Conservation (phyloP, 2,797 vertebrate species). For the Philypnodon macrostomus region DNA sequence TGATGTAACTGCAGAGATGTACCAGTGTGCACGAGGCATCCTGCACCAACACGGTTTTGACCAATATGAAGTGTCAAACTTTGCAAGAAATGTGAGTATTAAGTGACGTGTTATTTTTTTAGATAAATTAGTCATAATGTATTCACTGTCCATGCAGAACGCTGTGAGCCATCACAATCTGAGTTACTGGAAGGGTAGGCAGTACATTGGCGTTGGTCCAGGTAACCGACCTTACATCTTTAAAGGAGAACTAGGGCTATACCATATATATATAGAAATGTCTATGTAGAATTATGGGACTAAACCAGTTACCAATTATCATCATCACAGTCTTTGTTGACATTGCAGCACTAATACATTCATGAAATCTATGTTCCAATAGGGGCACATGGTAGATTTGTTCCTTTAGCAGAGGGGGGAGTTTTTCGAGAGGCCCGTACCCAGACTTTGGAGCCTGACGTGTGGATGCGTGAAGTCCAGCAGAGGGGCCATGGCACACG, state of each 20-base stretch:
- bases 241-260: too few relatives aligned
- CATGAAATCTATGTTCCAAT: neutral
- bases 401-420: slow-evolving; percentile 62
- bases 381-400: slow-evolving; percentile 90
- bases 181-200: slow-evolving; percentile 86
- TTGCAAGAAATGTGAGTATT: slow-evolving; percentile 83
- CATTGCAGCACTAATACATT: neutral
- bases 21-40: slow-evolving; percentile 67
- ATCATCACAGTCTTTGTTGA: too few relatives aligned
- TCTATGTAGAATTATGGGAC: too few relatives aligned
- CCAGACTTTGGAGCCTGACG: slow-evolving; percentile 85
- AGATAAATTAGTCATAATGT: too few relatives aligned
- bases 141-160: slow-evolving; percentile 69
- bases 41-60: slow-evolving; percentile 76
- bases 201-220: slow-evolving; percentile 91
- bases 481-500: slow-evolving; percentile 84
- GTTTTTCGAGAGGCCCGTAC: slow-evolving; percentile 83
- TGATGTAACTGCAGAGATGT: slow-evolving; percentile 85
- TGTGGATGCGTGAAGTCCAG: slow-evolving; percentile 88
- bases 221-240: too few relatives aligned
- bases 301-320: too few relatives aligned
- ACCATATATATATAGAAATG: too few relatives aligned
- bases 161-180: slow-evolving; percentile 87
- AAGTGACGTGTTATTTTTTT: neutral
- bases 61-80: slow-evolving; percentile 97